These are phyloP conservation scores for Sander lucioperca DNA, from an alignment of 2,113 vertebrate genomes.

Conservation along the genomic window DNA sequence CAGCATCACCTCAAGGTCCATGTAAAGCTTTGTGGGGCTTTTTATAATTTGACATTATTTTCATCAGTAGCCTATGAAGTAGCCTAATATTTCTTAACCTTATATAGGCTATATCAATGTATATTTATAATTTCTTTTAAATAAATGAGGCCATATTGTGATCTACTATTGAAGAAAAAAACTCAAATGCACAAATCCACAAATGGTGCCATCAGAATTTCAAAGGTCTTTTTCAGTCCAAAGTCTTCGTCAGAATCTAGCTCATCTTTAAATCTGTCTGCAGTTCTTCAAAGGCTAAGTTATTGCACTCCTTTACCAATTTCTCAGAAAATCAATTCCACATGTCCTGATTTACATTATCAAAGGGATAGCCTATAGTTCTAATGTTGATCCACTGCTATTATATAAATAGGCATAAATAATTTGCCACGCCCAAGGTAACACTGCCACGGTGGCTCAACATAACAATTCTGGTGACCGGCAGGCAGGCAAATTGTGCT, in stretches of 20 bases:
- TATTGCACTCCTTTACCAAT: neutral
- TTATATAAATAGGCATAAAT: neutral
- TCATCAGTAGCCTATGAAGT: neutral
- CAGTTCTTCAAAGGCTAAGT: neutral
- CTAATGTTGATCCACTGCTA: neutral
- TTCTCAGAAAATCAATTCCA: neutral
- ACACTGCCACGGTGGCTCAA: neutral
- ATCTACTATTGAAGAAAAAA: neutral
- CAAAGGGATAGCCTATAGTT: neutral
- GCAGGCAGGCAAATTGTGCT: neutral
- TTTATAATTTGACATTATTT: neutral
- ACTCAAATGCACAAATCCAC: neutral
- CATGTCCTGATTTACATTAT: neutral
- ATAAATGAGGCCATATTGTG: neutral
- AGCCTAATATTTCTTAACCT: neutral
- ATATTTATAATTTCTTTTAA: neutral
- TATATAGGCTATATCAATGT: too few relatives aligned
- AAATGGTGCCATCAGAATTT: neutral
- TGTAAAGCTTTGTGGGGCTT: neutral
- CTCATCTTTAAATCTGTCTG: neutral
- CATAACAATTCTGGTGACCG: neutral
- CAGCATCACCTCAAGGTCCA: neutral
- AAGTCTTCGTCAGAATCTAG: neutral
- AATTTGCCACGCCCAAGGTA: neutral
- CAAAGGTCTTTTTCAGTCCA: neutral